A percentile compares a stretch with the other conserved stretches of the same genome.
phyloP scores from a whole-genome alignment of 2,113 vertebrate species.

The Tyto alba region DNA sequence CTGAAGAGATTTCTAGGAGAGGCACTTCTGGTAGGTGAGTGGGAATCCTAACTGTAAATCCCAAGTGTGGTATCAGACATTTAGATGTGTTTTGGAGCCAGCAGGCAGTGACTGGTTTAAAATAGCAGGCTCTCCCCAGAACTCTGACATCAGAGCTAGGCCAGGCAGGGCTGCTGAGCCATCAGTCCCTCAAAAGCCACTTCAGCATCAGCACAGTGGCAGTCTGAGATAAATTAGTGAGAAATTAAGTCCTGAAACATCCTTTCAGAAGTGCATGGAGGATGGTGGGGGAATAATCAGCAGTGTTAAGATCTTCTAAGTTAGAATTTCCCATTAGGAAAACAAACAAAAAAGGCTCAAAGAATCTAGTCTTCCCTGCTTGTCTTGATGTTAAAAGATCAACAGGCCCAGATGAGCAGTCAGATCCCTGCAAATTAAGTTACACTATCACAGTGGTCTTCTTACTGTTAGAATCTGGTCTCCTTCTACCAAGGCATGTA shows the following conservation, averaged over 20 bases:
- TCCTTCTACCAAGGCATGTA: neutral
- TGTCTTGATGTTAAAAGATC: neutral
- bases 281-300: neutral
- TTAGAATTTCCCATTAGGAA: neutral
- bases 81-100: neutral
- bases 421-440: neutral
- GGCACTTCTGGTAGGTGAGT: rapidly evolving
- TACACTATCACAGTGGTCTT: neutral
- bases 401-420: neutral
- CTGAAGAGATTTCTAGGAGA: neutral
- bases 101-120: neutral
- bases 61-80: rapidly evolving
- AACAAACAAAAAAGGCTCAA: neutral
- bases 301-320: neutral
- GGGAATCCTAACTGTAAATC: neutral
- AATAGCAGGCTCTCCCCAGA: neutral
- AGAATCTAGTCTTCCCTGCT: neutral
- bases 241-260: neutral
- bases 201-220: neutral
- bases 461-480: neutral
- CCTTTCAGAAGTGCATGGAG: neutral
- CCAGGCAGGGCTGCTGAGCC: neutral
- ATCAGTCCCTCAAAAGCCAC: neutral
- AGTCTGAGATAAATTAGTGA: neutral
- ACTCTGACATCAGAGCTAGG: rapidly evolving